Evolutionary conservation across 1,140 invertebrate genomes (phyloP), one percentile per base, ranked within the genome.

Genomic region (Philaenus spumarius): DNA sequence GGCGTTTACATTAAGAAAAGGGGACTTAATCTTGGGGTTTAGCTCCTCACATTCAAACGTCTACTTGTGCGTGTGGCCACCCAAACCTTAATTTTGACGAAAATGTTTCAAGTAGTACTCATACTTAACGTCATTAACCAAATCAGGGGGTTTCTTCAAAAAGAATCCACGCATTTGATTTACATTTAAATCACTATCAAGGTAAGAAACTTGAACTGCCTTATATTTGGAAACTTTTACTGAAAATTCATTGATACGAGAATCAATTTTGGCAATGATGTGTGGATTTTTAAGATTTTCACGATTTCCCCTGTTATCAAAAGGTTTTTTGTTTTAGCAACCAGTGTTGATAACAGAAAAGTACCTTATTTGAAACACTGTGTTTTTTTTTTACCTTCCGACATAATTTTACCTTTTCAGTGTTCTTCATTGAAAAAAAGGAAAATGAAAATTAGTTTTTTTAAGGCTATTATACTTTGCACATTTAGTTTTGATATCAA

Each of bases 41-140:
- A 62, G 47, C 23, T 58, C 26, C 43, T 62, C 52, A 23, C 50
- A 61, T 50, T 53, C 39, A 59, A 47, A 60, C 35, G 24, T 65
- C 60, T 35, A 61, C 62, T 59, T 66, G 56, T 40, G 56, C 62
- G 56, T 66, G 56, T 40, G 56, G 61, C 42, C 65, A 59, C 53
- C 47, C 62, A 60, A 65, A 65, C 57, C 52, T 57, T 63, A 64
- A 59, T 65, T 60, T 56, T 62, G 40, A 17, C 55, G 30, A 30
- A 67, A 62, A 60, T 62, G 59, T 37, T 48, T 60, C 43, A 22
- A 55, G 37, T 57, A 63, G n/a, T 48, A 63, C 7, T 65, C 40
- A 51, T 64, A 63, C 60, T 60, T 60, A 15, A 60, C 45, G 17
- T 65, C 66, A 42, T 66, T 59, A 15, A 64, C 42, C n/a, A 70